A percentile compares a stretch with the other conserved stretches of the same genome.
These are phyloP conservation scores for Siphamia tubifer DNA, from an alignment of 2,113 vertebrate genomes.

Conservation along the genomic window DNA sequence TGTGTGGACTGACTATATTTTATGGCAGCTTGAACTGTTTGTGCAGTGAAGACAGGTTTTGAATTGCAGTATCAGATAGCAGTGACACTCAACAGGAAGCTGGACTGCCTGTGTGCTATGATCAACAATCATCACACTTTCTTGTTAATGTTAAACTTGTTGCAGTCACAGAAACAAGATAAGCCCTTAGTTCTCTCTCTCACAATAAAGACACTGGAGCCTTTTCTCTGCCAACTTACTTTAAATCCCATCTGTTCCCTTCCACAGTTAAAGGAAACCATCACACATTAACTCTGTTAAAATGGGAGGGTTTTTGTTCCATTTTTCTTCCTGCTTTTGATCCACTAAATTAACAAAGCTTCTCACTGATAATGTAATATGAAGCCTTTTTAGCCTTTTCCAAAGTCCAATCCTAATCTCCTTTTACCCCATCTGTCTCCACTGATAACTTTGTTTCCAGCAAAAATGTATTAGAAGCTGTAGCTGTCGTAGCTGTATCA, in stretches of 20 bases:
- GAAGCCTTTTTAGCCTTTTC: not conserved
- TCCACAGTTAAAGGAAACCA: not conserved
- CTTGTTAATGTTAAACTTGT: not conserved
- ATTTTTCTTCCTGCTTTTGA: not conserved
- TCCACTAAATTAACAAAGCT: not conserved
- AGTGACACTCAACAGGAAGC: not conserved
- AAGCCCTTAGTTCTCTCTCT: constrained; percentile 5
- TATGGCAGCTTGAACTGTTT: too few species aligned
- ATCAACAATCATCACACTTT: not conserved
- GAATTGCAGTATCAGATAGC: not conserved
- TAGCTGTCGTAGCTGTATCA: too few species aligned
- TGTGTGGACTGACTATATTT: too few species aligned
- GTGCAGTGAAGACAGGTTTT: not conserved
- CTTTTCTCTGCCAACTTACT: constrained; percentile 5
- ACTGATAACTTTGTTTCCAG: not conserved
- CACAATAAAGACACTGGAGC: constrained; percentile 4
- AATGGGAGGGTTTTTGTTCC: not conserved
- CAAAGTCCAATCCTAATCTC: not conserved
- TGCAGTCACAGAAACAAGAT: constrained; percentile 7
- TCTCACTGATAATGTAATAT: not conserved
- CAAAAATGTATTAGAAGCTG: too few species aligned
- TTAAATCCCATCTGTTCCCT: not conserved
- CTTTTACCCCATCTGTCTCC: not conserved
- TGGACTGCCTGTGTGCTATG: not conserved
- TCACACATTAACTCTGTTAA: not conserved